Conservation (phyloP, 2,888 invertebrate genomes). For the Drosophila mimica region DNA sequence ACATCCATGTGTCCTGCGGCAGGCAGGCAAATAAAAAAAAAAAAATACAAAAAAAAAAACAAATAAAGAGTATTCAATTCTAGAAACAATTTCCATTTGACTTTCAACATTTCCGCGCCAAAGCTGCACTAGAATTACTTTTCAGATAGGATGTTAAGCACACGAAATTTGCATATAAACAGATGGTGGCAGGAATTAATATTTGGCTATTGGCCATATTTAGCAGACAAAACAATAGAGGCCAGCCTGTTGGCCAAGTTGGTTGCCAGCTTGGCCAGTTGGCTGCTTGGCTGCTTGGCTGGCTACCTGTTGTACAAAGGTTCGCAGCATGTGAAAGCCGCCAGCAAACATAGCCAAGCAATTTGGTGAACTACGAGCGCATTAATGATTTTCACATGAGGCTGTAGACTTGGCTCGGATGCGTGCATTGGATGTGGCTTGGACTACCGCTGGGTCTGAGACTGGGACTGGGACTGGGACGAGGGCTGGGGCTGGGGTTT, state of each 20-base stretch:
- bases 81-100: slow-evolving; percentile 31
- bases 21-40: slow-evolving; percentile 1
- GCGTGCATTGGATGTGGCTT: slow-evolving; percentile 37
- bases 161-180: slow-evolving; percentile 71
- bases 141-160: slow-evolving; percentile 37
- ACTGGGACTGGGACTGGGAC: slow-evolving; percentile 6
- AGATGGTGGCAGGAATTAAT: slow-evolving; percentile 72
- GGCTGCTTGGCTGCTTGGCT: slow-evolving; percentile 7
- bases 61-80: slow-evolving; percentile 28
- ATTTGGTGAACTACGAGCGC: slow-evolving; percentile 55
- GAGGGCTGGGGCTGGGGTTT: slow-evolving; percentile 32
- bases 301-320: slow-evolving; percentile 36
- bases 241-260: slow-evolving; percentile 22
- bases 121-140: slow-evolving; percentile 61
- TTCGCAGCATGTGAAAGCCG: slow-evolving; percentile 67
- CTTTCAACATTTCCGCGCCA: slow-evolving; percentile 72
- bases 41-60: neutral
- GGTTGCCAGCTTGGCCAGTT: slow-evolving; percentile 2
- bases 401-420: slow-evolving; percentile 20
- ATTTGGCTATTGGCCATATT: slow-evolving; percentile 79
- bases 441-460: slow-evolving; percentile 9
- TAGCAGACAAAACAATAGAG: slow-evolving; percentile 77
- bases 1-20: slow-evolving; percentile 27
- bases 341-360: slow-evolving; percentile 50
- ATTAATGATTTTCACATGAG: slow-evolving; percentile 75